phyloP scores from a whole-genome alignment of 2,888 invertebrate species.

The Macrophya alboannulata region DNA sequence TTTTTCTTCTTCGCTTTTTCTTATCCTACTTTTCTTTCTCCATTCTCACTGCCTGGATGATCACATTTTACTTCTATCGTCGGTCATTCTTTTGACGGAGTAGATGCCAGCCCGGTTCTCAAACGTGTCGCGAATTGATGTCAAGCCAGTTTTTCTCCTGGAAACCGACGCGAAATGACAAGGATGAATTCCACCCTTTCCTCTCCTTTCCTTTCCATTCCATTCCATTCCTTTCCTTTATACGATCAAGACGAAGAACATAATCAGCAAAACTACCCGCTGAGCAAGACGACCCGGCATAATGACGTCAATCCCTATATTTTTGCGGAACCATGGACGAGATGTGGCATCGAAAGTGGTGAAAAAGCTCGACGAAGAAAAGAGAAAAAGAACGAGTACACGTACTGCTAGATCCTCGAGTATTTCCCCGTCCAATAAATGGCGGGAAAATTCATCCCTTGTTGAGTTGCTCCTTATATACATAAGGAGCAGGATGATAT shows the following conservation, averaged over 20 bases:
- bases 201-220: too few relatives aligned
- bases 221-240: not conserved
- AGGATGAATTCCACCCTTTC: constrained; percentile 32
- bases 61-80: constrained; percentile 44
- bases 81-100: constrained; percentile 40
- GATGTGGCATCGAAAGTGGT: constrained; percentile 7
- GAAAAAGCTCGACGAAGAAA: not conserved
- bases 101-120: constrained; percentile 14
- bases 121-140: constrained; percentile 43
- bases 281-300: not conserved
- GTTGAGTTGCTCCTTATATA: not conserved
- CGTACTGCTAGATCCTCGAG: not conserved
- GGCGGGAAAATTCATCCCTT: not conserved
- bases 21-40: not conserved
- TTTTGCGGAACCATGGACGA: not conserved
- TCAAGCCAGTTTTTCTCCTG: constrained; percentile 29
- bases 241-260: not conserved
- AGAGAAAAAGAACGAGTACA: constrained; percentile 1
- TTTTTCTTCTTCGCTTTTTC: not conserved
- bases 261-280: constrained; percentile 14
- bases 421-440: not conserved
- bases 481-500: not conserved
- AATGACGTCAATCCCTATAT: constrained; percentile 7
- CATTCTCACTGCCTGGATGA: constrained; percentile 13
- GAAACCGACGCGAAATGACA: constrained; percentile 33